Evolutionary conservation across 2,888 invertebrate genomes (phyloP), one percentile per base, ranked within the genome.

Genomic region (Lagria hirta): DNA sequence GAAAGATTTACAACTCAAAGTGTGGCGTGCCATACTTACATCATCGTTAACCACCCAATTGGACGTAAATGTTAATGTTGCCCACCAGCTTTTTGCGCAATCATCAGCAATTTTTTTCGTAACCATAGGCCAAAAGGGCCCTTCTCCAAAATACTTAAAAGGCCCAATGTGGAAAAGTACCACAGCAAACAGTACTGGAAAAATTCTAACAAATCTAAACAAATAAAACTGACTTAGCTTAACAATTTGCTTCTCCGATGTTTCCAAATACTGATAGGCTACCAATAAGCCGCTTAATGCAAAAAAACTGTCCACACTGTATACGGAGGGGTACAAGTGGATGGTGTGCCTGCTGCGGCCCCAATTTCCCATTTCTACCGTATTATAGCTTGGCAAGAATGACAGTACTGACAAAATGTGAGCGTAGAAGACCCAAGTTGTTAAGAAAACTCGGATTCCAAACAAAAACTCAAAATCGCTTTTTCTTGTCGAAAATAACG

Each of bases 91-190:
- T 1, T 60, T 48, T 11, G 55, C 49, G 46, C 75, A 75, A 44
- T 4, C 55, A 33, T n/a, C 50, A 40, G 17, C 51, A 6, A 36
- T 35, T 42, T 13, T 36, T 3, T 22, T 52, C 33, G 26, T 8
- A 8, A 48, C 61, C 7, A 70, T 14, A 2, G 64, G 51, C 76
- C 76, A 77, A 15, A 71, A 55, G 0, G 77, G 74, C 3, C 77
- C 76, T 4, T 70, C 68, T 1, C 72, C 71, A 3, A 74, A 15
- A 51, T 73, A 68, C 7, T 69, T 68, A 16, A 72, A 52, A 18
- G 77, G 56, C 6, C 74, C 72, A 2, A 73, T 65, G 73, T 59
- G 54, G 1, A 72, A 62, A 24, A 78, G 55, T 21, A 76, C 54
- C 2, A 72, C 58, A 2, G 67, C 67, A 34, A 75, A 67, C 0